Conservation (phyloP, 2,888 invertebrate genomes). For the Steinernema hermaphroditum region DNA sequence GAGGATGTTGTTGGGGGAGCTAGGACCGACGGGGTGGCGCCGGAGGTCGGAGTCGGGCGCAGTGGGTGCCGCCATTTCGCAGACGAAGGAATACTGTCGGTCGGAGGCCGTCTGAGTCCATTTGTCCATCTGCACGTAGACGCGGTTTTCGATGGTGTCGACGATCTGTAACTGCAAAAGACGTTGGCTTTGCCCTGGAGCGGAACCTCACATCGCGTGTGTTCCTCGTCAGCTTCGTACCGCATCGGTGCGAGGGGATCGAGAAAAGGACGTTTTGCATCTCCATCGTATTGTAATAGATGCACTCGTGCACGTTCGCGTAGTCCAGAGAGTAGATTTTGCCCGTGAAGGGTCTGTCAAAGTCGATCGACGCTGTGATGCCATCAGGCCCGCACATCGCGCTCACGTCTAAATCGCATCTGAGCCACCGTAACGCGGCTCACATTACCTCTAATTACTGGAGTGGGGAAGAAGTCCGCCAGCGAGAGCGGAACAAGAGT, state of each 20-base stretch:
- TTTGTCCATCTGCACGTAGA: conserved; percentile 66
- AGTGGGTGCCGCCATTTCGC: conserved; percentile 50
- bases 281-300: conserved; percentile 62
- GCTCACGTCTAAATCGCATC: conserved; percentile 47
- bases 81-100: conserved; percentile 64
- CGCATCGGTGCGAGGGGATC: conserved; percentile 65
- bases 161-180: conserved; percentile 57
- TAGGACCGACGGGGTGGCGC: conserved; percentile 35
- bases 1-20: not conserved
- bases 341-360: conserved; percentile 62
- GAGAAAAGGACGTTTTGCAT: conserved; percentile 63
- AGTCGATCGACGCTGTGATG: conserved; percentile 64
- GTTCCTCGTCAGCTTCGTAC: conserved; percentile 58
- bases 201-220: conserved; percentile 55
- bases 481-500: not conserved
- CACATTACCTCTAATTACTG: not conserved
- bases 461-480: not conserved
- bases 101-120: conserved; percentile 59
- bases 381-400: conserved; percentile 65
- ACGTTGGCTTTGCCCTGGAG: not conserved
- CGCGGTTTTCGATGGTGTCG: conserved; percentile 63
- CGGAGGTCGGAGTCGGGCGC: conserved; percentile 37
- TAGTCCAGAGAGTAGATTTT: conserved; percentile 64
- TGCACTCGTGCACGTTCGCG: conserved; percentile 59
- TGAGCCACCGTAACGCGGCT: not conserved